Base-by-base conservation (phyloP, 2,113 vertebrate genomes). In the Phyllopteryx taeniolatus region DNA sequence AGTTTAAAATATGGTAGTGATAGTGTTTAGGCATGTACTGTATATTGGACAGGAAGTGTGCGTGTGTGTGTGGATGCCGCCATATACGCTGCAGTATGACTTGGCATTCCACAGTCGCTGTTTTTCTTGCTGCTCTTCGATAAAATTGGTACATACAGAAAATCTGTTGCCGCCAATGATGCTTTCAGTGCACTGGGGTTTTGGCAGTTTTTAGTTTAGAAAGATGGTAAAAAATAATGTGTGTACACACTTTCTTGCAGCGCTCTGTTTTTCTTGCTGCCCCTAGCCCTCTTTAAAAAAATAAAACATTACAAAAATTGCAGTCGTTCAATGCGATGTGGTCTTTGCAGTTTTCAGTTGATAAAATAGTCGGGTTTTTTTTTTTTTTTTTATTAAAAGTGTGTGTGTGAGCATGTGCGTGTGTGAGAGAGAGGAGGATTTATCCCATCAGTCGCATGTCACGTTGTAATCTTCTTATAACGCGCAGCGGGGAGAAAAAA, bases 341-440 rank as follows among this genome's bases (percentile, higher is more conserved):
- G 20, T 31, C 31, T 31, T 59, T 27, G n/a, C 54, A 57, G 54
- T 57, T 57, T 57, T 27, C 22, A 59, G 12, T 31, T 31, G 11
- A 83, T 72, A 83, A 80, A 77, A 72, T 3, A 27, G 71, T 65
- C 71, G 73, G 44, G 27, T 27, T 27, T 80, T 49, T 71, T 22
- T 68, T 1, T 39, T 5, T 39, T 39, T 39, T 0, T 74, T 66
- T 53, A 43, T 74, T 17, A 15, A 43, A 59, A 42, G n/a, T 31
- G 14, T 10, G 65, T 49, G 14, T 17, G 44, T 8, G 65, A 6
- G 64, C 11, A 4, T 9, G 46, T 67, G 44, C 31, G 43, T 19
- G 46, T 22, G 43, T 5, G 67, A 7, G 47, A 6, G 47, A n/a
- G 49, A 4, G 31, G 49, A 14, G 49, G 11, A 27, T 54, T 51